These are phyloP conservation scores for Ctenoplectra terminalis DNA, from an alignment of 1,140 invertebrate genomes.

Conservation along the genomic window DNA sequence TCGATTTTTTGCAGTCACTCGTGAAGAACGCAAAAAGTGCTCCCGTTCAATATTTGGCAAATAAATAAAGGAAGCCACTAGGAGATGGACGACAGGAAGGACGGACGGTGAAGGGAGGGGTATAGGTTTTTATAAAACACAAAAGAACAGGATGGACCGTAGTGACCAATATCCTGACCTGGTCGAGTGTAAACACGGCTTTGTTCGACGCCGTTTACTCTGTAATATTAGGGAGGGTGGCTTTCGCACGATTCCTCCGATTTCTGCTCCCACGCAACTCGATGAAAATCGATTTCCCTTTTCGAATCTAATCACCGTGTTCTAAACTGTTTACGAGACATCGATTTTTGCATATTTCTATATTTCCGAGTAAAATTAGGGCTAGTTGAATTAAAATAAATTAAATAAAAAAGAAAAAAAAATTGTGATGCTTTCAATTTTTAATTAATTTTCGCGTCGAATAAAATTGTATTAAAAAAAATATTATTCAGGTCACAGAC, in stretches of 20 bases:
- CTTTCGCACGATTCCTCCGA: conserved; percentile 42
- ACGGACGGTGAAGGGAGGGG: conserved; percentile 27
- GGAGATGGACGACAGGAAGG: conserved; percentile 38
- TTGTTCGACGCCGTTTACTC: conserved; percentile 70
- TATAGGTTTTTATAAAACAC: conserved; percentile 70
- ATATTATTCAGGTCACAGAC: conserved; percentile 81
- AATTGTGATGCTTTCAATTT: not conserved
- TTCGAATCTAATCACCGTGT: too few relatives aligned
- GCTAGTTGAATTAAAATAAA: too few relatives aligned
- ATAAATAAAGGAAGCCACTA: conserved; percentile 70
- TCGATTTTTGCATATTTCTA: too few relatives aligned
- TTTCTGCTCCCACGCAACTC: conserved; percentile 55
- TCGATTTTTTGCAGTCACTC: conserved; percentile 27
- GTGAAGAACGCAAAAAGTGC: conserved; percentile 43
- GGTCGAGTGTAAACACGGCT: conserved; percentile 74
- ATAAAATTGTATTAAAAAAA: not conserved
- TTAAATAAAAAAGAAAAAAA: too few relatives aligned
- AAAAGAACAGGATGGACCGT: conserved; percentile 66
- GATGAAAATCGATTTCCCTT: conserved; percentile 5
- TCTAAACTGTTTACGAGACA: too few relatives aligned
- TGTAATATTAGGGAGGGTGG: conserved; percentile 71
- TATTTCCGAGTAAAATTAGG: too few relatives aligned
- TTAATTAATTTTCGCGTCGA: not conserved
- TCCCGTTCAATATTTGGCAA: conserved; percentile 72
- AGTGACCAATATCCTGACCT: conserved; percentile 76